phyloP scores from a whole-genome alignment of 1,140 invertebrate genomes.

The Brevipalpus yothersi region DNA sequence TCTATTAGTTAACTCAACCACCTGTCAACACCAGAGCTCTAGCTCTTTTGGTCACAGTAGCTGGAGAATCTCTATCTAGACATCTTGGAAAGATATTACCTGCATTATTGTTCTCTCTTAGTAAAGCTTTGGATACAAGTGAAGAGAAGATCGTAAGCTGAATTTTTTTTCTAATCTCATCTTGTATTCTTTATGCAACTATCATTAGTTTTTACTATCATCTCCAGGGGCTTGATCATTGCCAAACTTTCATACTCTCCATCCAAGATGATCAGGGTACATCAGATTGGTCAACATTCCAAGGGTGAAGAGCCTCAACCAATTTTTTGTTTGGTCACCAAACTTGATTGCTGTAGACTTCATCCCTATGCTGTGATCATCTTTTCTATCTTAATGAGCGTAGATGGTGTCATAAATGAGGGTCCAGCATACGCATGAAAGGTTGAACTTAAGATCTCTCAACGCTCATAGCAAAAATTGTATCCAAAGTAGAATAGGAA shows the following conservation, averaged over 20 bases:
- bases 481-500: constrained; percentile 62
- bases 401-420: constrained; percentile 95
- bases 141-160: constrained; percentile 34
- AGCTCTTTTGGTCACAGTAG: constrained; percentile 69
- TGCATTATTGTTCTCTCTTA: constrained; percentile 53
- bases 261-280: constrained; percentile 65
- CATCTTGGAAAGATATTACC: constrained; percentile 74
- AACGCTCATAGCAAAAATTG: no score
- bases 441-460: no score
- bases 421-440: constrained; percentile 85
- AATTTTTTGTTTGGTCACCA: constrained; percentile 52
- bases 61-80: constrained; percentile 69
- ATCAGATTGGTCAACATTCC: constrained; percentile 40
- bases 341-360: constrained; percentile 85
- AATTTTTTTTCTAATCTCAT: neutral
- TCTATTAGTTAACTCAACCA: constrained; percentile 43
- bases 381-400: constrained; percentile 81
- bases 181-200: neutral
- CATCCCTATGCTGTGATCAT: constrained; percentile 63
- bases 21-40: constrained; percentile 74
- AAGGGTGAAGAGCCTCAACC: constrained; percentile 43
- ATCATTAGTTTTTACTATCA: constrained; percentile 2
- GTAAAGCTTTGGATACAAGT: constrained; percentile 27
- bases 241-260: constrained; percentile 70
- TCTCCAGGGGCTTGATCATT: constrained; percentile 55